A percentile compares a stretch with the other conserved stretches of the same genome.
Conservation (phyloP, 1,140 invertebrate species). For the Radopholus similis region DNA sequence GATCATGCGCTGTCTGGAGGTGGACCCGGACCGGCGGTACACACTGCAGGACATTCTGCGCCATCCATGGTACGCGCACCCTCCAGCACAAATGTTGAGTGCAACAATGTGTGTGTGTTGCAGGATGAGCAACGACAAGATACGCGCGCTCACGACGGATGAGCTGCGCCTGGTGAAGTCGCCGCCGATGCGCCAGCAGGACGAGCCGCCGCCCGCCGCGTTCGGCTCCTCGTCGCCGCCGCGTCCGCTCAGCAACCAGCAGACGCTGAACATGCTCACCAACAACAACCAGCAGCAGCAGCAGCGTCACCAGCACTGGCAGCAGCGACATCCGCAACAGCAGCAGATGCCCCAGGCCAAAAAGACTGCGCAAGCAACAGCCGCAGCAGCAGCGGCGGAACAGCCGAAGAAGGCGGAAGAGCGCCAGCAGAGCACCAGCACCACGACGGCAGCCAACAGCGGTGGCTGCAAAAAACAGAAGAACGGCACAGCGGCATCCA, state of each 20-base stretch:
- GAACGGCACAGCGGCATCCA: neutral
- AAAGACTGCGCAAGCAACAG: neutral
- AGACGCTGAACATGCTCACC: neutral
- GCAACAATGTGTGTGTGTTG: neutral
- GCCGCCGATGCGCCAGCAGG: neutral
- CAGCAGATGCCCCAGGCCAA: neutral
- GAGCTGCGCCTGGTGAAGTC: constrained; percentile 10
- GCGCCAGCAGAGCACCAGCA: neutral
- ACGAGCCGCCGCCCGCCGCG: neutral
- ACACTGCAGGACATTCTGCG: constrained; percentile 66
- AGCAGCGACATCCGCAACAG: neutral
- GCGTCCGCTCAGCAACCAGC: neutral
- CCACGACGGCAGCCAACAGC: neutral
- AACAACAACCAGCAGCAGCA: neutral
- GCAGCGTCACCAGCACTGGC: neutral
- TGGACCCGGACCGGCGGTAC: constrained; percentile 65
- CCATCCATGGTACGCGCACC: constrained; percentile 68
- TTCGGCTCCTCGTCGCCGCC: neutral
- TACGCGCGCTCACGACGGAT: constrained; percentile 12
- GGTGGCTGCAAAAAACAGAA: neutral
- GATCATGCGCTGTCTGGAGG: constrained; percentile 66
- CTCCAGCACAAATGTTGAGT: neutral
- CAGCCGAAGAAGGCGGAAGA: neutral
- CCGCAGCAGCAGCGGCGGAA: neutral
- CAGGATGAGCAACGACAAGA: constrained; percentile 4